These are phyloP conservation scores for Sparus aurata DNA, from an alignment of 2,797 vertebrate genomes.

Conservation along the genomic window DNA sequence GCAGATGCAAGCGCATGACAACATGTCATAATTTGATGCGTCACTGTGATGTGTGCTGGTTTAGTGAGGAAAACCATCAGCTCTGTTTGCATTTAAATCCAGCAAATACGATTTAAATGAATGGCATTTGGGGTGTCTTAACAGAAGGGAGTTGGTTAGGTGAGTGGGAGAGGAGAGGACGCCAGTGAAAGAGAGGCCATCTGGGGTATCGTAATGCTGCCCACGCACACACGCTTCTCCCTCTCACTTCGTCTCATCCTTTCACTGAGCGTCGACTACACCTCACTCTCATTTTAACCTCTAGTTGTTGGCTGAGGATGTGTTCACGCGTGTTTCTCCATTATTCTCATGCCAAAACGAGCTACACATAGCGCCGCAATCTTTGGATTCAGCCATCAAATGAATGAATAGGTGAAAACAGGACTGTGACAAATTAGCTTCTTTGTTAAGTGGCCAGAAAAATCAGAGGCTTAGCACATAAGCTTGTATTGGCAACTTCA, in stretches of 20 bases:
- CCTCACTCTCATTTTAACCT: conserved; percentile 39
- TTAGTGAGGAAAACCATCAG: not conserved
- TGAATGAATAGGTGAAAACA: conserved; percentile 35
- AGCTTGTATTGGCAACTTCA: conserved; percentile 31
- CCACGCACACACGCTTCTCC: conserved; percentile 61
- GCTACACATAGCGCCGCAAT: not conserved
- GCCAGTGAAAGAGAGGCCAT: conserved; percentile 71
- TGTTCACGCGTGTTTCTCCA: not conserved
- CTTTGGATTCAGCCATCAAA: conserved; percentile 35
- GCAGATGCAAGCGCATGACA: not conserved
- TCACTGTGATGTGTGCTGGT: conserved; percentile 8
- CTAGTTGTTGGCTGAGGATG: not conserved
- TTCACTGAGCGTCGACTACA: conserved; percentile 28
- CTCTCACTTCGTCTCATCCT: conserved; percentile 49
- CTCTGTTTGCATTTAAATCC: conserved; percentile 13
- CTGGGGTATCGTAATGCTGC: conserved; percentile 72
- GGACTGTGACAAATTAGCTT: conserved; percentile 16
- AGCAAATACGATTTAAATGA: conserved; percentile 17
- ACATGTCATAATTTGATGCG: not conserved
- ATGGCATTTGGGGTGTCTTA: conserved; percentile 28
- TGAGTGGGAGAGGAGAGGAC: conserved; percentile 69
- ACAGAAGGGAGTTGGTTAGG: conserved; percentile 61
- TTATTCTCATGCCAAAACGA: conserved; percentile 12
- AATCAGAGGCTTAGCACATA: conserved; percentile 20
- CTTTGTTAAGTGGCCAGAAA: conserved; percentile 17